Evolutionary conservation across 1,140 invertebrate species (phyloP).

Genomic region (Drosophila kurseongensis): DNA sequence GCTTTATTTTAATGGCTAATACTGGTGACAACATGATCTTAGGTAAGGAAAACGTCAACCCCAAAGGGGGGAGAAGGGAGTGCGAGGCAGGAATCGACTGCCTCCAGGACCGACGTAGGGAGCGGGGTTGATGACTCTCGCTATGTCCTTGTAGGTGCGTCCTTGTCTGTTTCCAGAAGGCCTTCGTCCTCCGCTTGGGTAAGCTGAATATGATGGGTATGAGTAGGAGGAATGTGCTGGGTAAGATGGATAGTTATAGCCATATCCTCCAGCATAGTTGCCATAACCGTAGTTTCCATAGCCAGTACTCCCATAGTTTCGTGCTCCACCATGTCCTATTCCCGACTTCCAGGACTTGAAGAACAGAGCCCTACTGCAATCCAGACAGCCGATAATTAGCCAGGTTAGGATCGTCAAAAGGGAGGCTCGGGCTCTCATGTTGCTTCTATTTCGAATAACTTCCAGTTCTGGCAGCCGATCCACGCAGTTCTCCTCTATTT

Average conservation of each 20-base stretch:
- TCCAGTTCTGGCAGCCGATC: slow-evolving; percentile 43
- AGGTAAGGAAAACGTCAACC: slow-evolving; percentile 31
- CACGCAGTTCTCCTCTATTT: slow-evolving; percentile 61
- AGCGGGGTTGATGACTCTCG: slow-evolving; percentile 45
- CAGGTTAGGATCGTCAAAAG: slow-evolving; percentile 22
- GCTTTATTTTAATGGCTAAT: slow-evolving; percentile 40
- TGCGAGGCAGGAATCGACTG: slow-evolving; percentile 45
- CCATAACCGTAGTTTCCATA: slow-evolving; percentile 31
- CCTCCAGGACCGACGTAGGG: slow-evolving; percentile 55
- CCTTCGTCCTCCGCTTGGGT: background rate
- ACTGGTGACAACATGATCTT: slow-evolving; percentile 15
- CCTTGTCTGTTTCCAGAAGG: slow-evolving; percentile 50
- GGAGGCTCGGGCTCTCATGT: slow-evolving; percentile 45
- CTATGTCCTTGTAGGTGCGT: slow-evolving; percentile 62
- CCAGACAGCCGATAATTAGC: slow-evolving; percentile 32
- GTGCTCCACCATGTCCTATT: slow-evolving; percentile 5
- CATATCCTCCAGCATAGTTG: slow-evolving; percentile 27
- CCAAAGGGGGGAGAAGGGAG: slow-evolving; percentile 45
- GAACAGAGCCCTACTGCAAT: slow-evolving; percentile 51
- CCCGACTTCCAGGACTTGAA: slow-evolving; percentile 54
- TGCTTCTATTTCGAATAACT: slow-evolving; percentile 33
- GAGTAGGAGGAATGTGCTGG: slow-evolving; percentile 20
- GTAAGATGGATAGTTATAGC: slow-evolving; percentile 25
- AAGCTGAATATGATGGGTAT: background rate
- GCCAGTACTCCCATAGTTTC: slow-evolving; percentile 18